A percentile compares a stretch with the other conserved stretches of the same genome.
These are phyloP conservation scores for Caenorhabditis drosophilae DNA, from an alignment of 2,888 invertebrate genomes.

Conservation along the genomic window DNA sequence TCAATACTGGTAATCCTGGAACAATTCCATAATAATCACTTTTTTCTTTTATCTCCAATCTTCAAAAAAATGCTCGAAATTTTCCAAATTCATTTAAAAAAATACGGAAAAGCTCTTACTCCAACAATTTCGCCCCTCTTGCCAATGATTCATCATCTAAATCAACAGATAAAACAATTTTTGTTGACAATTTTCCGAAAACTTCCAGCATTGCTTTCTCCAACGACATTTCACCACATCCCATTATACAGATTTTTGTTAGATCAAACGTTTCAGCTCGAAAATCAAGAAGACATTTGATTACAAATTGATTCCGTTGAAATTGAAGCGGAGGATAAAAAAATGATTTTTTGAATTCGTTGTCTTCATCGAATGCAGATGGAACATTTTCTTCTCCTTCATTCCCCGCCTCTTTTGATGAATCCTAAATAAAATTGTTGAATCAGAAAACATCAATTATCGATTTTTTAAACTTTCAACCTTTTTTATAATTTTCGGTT, in stretches of 20 bases:
- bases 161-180: conserved; percentile 39
- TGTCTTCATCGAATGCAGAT: conserved; percentile 2
- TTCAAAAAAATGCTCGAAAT: neutral
- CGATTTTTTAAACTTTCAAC: neutral
- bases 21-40: neutral
- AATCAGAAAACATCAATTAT: neutral
- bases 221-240: conserved; percentile 46
- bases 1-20: conserved; percentile 26
- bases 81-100: conserved; percentile 6
- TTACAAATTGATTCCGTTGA: conserved; percentile 33
- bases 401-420: no score
- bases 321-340: conserved; percentile 36
- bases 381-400: neutral
- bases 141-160: conserved; percentile 28
- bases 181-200: conserved; percentile 14
- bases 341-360: conserved; percentile 7
- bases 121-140: conserved; percentile 23
- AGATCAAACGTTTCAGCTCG: conserved; percentile 5
- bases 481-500: conserved; percentile 17
- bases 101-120: conserved; percentile 10
- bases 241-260: conserved; percentile 30
- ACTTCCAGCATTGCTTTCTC: conserved; percentile 18
- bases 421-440: neutral
- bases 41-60: neutral
- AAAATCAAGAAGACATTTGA: conserved; percentile 14